Evolutionary conservation across 2,113 vertebrate species (phyloP).

Genomic region (Toxotes chatareus): DNA sequence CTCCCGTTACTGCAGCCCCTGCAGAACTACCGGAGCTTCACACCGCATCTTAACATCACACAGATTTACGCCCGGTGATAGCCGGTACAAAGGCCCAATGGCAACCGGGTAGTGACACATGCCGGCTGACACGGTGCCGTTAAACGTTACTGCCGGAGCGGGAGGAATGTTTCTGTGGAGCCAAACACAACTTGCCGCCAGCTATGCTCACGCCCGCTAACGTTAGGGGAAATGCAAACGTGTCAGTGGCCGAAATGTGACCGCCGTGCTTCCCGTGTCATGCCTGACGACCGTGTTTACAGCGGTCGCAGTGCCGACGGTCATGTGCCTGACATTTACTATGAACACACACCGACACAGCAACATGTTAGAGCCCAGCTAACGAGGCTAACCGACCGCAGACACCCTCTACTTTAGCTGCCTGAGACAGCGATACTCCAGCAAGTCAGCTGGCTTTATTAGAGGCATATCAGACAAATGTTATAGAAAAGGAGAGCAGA

Average conservation of each 20-base stretch:
- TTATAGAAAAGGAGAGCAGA: fast-evolving
- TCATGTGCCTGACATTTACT: slow-evolving; percentile 63
- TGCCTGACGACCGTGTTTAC: slow-evolving; percentile 46
- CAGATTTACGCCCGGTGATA: not conserved
- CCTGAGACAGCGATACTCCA: not conserved
- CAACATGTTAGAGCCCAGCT: slow-evolving; percentile 42
- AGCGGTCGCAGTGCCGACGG: slow-evolving; percentile 43
- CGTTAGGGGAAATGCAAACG: not conserved
- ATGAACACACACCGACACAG: slow-evolving; percentile 22
- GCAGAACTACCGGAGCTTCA: not conserved
- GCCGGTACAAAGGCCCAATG: not conserved
- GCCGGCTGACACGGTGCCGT: slow-evolving; percentile 24
- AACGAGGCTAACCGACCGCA: slow-evolving; percentile 34
- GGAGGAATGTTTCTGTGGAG: not conserved
- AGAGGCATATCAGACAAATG: too few relatives aligned
- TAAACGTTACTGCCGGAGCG: slow-evolving; percentile 23
- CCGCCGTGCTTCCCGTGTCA: slow-evolving; percentile 10
- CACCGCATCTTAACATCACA: not conserved
- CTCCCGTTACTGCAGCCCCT: not conserved
- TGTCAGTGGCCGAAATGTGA: slow-evolving; percentile 1
- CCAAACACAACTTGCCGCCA: not conserved
- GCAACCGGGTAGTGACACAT: slow-evolving; percentile 10
- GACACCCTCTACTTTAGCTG: not conserved
- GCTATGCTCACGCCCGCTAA: not conserved
- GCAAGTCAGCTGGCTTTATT: not conserved